Evolutionary conservation across 2,888 invertebrate species (phyloP), one percentile per base, ranked within the genome.

Genomic region (Papilio elwesi): DNA sequence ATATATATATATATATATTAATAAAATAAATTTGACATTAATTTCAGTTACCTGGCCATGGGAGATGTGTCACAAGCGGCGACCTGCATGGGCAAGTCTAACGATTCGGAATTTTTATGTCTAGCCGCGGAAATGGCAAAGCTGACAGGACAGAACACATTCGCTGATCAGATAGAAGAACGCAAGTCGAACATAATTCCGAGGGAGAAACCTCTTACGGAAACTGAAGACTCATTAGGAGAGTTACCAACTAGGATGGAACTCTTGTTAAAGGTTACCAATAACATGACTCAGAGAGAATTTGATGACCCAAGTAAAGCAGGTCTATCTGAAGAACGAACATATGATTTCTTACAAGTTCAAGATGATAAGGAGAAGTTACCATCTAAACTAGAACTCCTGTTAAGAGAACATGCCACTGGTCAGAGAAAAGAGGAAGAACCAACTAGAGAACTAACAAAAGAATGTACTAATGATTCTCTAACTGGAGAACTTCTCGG

Each of bases 61-160:
- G 95, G 94, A 36, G 89, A 96, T 57, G 87, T 95, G 7, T 90
- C 94, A n/a, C 91, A 95, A 79, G 97, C 96, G 0, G 95, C 96
- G 0, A 90, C 94, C 74, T 78, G 91, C 0, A 88, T 97, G 43
- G 91, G 95, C n/a, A 92, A 94, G 48, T 90, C 95, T 43, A 87
- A 86, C 4, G 94, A 95, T 68, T 82, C 94, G n/a, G 87, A 92
- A 0, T 87, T 90, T 63, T 87, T 96, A 38, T 88, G 92, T 71
- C 83, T 96, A 12, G 96, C 96, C 0, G 91, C 94, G 0, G 94
- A 95, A 65, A 83, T 97, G 49, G 96, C 96, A 0, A 89, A 92
- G 74, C 80, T 87, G 4, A 85, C 87, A 5, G 94, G 94, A 0
- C 94, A 94, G 76, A 81, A 77, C 47, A 85, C 86, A 0, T 87